Base-by-base conservation (phyloP, 2,113 vertebrate genomes). In the Microcebus jonahi region DNA sequence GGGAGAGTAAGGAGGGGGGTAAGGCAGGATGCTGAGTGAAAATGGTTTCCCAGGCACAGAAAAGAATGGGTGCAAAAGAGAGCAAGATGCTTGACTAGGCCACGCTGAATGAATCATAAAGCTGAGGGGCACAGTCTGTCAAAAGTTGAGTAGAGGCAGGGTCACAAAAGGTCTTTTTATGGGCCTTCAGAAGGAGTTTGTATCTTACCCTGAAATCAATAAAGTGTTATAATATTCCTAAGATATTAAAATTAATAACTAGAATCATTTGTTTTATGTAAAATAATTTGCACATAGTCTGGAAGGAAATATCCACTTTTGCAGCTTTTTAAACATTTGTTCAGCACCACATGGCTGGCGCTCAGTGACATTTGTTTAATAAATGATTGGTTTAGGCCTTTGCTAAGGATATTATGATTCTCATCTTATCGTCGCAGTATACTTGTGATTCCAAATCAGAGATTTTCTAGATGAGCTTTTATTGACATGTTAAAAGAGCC, bases 241-340 rank as follows among this genome's bases (percentile, higher is more conserved):
- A 94, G n/a, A 50, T 36, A 88, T 71, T 93, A 88, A 91, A 92
- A 79, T 48, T 68, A 91, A 63, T 83, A 92, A 73, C 48, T 70
- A 12, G 23, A 94, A 29, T 93, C 50, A 75, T 76, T 88, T 89
- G 53, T 90, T 91, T 27, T 71, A 42, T 36, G 31, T 90, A 95
- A 94, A 94, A 84, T 75, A 77, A 50, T 94, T 92, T 71, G 23
- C 59, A 96, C 87, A 89, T 31, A 71, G 55, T 77, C 80, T 90
- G 59, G 34, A 91, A 90, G 76, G 18, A 92, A 86, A 91, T 96
- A 91, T 92, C 59, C 63, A 81, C 48, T 87, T 89, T 71, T 79
- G n/a, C 27, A 89, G 91, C 15, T 96, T 97, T 96, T 81, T 70
- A 91, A 94, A 93, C 79, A 97, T 97, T 94, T 91, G 45, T 39